phyloP scores from a whole-genome alignment of 2,797 vertebrate genomes.

The Aselliscus stoliczkanus region DNA sequence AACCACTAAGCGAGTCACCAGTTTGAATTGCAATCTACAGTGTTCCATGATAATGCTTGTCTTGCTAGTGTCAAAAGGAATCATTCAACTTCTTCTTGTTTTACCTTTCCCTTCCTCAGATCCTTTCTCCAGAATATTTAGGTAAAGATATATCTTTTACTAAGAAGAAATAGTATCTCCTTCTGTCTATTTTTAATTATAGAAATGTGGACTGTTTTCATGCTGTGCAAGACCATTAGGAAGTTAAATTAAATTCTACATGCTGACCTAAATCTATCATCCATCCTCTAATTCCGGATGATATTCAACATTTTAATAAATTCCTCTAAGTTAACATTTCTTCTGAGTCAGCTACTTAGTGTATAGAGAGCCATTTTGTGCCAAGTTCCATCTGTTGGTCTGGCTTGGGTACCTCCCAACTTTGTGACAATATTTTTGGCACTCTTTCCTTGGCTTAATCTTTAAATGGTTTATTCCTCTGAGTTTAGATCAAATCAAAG shows the following conservation, averaged over 20 bases:
- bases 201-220: conserved; percentile 57
- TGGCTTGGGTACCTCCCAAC: conserved; percentile 57
- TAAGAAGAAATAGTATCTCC: neutral
- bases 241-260: conserved; percentile 77
- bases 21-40: neutral
- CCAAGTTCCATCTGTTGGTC: conserved; percentile 69
- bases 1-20: neutral
- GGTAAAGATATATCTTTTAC: neutral
- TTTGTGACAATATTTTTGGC: conserved; percentile 66
- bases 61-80: neutral
- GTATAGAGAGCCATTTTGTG: conserved; percentile 43
- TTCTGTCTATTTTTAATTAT: conserved; percentile 64
- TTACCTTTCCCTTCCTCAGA: neutral
- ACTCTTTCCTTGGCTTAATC: conserved; percentile 24
- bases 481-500: conserved; percentile 43
- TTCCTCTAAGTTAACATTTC: conserved; percentile 72
- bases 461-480: conserved; percentile 49
- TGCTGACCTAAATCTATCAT: conserved; percentile 77
- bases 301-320: conserved; percentile 71
- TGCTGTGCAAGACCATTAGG: conserved; percentile 63
- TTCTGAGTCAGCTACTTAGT: conserved; percentile 73
- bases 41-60: neutral
- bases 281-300: conserved; percentile 69
- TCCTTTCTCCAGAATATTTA: conserved; percentile 33
- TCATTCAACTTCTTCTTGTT: neutral